Evolutionary conservation across 2,888 invertebrate species (phyloP), one percentile per base, ranked within the genome.

Genomic region (Erebia epiphron): DNA sequence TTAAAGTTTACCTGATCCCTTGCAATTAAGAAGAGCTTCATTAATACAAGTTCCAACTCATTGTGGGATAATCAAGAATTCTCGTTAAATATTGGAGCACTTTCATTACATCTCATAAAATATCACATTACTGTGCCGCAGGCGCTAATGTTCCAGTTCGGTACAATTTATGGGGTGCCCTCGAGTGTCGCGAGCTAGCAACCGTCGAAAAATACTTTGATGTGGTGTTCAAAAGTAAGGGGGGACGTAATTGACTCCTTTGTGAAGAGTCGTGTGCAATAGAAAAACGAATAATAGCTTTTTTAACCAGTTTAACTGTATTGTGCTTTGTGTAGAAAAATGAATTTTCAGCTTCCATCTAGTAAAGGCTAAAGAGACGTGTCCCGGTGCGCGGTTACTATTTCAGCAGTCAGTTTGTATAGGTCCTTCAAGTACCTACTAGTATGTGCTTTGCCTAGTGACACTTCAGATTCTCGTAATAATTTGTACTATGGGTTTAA

Each of bases 131-230:
- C 67, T 57, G 18, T n/a, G 66, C 73, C 69, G 57, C 67, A 54
- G 65, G 61, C 50, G 71, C 65, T 71, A 71, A 73, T 73, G 73
- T 49, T 60, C 64, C 64, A 65, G 67, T 65, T 65, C 50, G 67
- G 73, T 43, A 56, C 69, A 73, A 73, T 71, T 71, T 69, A 73
- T 69, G 71, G 69, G 69, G 63, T 64, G 11, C 11, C 54, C 65
- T 35, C 52, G 54, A 43, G 54, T 43, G 43, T 61, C 11, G 54
- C 69, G 54, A 60, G 62, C 66, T 67, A 60, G 69, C 71, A 68
- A 71, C 71, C 71, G 67, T 71, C 71, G 57, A 61, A 62, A 72
- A 70, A 68, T 70, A 64, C 66, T 57, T 57, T 66, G 66, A 66
- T 66, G 65, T 54, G 56, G 43, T 57, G 57, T 57, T 66, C 43